These are phyloP conservation scores for Macquaria ambigua DNA, from an alignment of 2,113 vertebrate genomes.

Conservation along the genomic window DNA sequence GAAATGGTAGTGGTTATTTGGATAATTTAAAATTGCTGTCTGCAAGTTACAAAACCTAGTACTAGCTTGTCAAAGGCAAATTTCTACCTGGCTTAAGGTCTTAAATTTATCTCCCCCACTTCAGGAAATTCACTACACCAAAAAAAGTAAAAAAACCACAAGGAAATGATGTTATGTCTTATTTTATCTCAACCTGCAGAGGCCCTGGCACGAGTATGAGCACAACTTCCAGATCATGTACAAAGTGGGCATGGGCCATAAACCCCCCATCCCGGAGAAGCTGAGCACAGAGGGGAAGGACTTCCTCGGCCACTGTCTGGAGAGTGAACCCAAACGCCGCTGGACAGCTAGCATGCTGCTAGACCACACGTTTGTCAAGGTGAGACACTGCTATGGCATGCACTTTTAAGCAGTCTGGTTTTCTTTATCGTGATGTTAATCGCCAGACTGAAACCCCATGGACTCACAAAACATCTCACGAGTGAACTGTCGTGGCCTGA, in stretches of 20 bases:
- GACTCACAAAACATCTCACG: not conserved
- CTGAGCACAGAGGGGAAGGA: conserved; percentile 98
- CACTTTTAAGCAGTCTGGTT: not conserved
- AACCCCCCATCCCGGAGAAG: conserved; percentile 96
- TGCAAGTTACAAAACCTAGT: too few relatives aligned
- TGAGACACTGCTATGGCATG: conserved; percentile 50
- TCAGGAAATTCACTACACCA: not conserved
- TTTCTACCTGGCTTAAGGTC: not conserved
- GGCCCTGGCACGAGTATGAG: conserved; percentile 99
- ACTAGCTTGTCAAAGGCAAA: not conserved
- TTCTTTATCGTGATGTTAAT: not conserved
- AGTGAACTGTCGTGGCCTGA: not conserved
- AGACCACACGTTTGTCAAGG: conserved; percentile 99
- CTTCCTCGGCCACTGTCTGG: conserved; percentile 95
- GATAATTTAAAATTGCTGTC: not conserved
- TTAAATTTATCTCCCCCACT: not conserved
- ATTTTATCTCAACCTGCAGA: conserved; percentile 79
- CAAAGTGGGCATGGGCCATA: conserved; percentile 99
- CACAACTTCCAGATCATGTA: conserved; percentile 99
- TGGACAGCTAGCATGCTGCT: conserved; percentile 98
- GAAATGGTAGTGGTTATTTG: not conserved
- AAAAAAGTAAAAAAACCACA: conserved; percentile 2
- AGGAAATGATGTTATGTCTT: not conserved
- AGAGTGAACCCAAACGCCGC: conserved; percentile 95
- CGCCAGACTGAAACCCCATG: not conserved